Conservation (phyloP, 2,888 invertebrate genomes). For the Lagria hirta region DNA sequence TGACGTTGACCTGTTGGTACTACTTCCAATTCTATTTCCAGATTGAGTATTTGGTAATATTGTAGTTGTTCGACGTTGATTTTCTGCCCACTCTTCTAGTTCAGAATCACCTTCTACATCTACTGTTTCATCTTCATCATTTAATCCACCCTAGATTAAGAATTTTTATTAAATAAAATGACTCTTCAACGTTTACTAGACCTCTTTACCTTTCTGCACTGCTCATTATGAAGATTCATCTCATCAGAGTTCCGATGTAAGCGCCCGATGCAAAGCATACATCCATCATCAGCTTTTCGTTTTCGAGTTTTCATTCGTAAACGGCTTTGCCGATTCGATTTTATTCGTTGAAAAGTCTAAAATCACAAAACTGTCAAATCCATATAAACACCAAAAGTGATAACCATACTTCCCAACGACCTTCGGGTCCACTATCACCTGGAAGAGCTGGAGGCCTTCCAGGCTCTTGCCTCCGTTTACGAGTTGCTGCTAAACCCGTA, state of each 20-base stretch:
- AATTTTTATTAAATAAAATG: constrained; percentile 22
- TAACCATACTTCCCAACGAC: constrained; percentile 64
- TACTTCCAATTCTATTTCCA: constrained; percentile 41
- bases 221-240: constrained; percentile 65
- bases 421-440: constrained; percentile 59
- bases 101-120: constrained; percentile 65
- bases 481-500: constrained; percentile 53
- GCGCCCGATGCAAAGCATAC: constrained; percentile 67
- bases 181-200: constrained; percentile 2
- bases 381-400: constrained; percentile 6
- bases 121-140: constrained; percentile 69
- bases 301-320: constrained; percentile 67
- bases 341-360: constrained; percentile 70
- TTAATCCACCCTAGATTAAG: constrained; percentile 38
- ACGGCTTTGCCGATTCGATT: constrained; percentile 69
- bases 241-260: constrained; percentile 60
- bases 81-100: constrained; percentile 61
- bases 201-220: constrained; percentile 59
- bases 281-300: constrained; percentile 65
- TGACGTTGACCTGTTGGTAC: constrained; percentile 44
- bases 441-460: constrained; percentile 52
- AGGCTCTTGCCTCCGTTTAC: constrained; percentile 52
- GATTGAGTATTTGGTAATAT: constrained; percentile 30
- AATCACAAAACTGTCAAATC: constrained; percentile 28
- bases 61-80: constrained; percentile 46